phyloP scores from a whole-genome alignment of 2,797 vertebrate species.

The Oreochromis mossambicus region DNA sequence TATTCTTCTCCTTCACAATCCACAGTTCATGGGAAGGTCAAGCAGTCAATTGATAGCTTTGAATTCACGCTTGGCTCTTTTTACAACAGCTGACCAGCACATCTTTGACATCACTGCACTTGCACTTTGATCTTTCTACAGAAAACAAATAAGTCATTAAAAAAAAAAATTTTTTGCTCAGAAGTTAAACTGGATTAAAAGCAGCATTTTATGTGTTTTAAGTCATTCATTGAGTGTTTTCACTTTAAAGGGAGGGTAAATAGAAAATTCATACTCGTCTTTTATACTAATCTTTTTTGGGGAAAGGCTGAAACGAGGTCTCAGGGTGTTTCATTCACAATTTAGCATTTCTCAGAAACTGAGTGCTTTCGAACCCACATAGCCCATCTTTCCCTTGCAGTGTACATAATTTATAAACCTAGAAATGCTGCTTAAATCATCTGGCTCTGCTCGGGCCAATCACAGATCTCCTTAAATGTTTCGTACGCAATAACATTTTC shows the following conservation, averaged over 20 bases:
- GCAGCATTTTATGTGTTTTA: background rate
- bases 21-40: background rate
- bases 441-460: background rate
- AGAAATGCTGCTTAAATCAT: background rate
- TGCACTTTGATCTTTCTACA: fast-evolving
- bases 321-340: background rate
- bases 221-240: background rate
- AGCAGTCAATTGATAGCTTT: background rate
- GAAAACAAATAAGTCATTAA: background rate
- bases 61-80: background rate
- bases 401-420: slow-evolving; percentile 9
- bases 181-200: background rate
- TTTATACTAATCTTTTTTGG: background rate
- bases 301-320: background rate
- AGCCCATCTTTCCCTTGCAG: background rate
- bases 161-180: background rate
- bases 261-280: background rate
- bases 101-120: fast-evolving
- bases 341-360: background rate
- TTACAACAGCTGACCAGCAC: background rate
- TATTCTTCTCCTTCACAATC: background rate
- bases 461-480: background rate
- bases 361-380: background rate
- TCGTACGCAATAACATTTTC: background rate
- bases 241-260: background rate